Percentiles rank a stretch among this genome's conserved stretches.
Conservation (phyloP, 2,113 vertebrate species). For the Rhineura floridana region DNA sequence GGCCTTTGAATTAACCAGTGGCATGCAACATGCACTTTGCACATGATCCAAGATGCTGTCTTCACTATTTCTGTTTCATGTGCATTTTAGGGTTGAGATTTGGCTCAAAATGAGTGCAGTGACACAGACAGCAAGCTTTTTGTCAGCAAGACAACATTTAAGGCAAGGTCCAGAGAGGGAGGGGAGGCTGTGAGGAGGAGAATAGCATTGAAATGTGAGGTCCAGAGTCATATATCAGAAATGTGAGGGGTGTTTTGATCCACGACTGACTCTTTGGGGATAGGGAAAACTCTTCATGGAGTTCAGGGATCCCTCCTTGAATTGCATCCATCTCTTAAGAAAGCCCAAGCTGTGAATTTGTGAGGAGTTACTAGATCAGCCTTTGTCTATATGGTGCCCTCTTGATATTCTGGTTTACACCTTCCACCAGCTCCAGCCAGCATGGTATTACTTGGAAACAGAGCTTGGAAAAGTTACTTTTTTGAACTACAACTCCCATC, state of each 20-base stretch:
- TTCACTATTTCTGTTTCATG: background rate
- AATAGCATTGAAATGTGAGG: background rate
- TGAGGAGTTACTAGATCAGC: background rate
- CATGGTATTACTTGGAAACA: no score
- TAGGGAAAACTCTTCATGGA: background rate
- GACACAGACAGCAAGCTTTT: background rate
- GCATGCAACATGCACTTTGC: background rate
- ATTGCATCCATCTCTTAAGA: background rate
- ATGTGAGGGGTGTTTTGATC: background rate
- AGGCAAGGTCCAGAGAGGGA: background rate
- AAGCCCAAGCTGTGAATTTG: background rate
- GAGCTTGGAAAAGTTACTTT: no score
- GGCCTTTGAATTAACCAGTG: background rate
- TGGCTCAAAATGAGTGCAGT: background rate
- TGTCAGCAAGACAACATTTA: background rate
- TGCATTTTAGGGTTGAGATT: background rate
- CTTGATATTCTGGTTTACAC: no score
- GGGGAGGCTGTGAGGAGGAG: background rate
- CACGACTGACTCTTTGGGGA: background rate
- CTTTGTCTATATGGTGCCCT: no score
- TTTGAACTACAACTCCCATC: no score
- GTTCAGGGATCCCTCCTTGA: background rate
- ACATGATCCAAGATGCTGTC: background rate
- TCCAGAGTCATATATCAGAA: background rate
- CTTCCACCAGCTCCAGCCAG: no score